Base-by-base conservation (phyloP, 2,113 vertebrate species). In the Varanus komodoensis region DNA sequence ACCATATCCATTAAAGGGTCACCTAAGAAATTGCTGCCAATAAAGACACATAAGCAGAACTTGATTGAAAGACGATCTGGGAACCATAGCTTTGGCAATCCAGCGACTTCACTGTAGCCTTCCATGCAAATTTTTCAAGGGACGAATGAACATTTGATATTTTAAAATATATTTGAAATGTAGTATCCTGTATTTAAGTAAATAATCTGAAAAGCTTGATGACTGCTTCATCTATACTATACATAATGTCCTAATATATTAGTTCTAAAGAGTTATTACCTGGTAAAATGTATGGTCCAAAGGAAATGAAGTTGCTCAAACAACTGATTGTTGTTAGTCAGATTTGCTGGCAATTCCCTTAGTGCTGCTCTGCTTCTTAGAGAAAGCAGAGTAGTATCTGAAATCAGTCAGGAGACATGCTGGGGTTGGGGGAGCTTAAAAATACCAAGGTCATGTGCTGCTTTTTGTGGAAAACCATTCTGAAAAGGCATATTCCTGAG, bases 331-430 rank as follows among this genome's bases (percentile, higher is more conserved):
- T 44, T 34, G 15, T 77, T 38, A n/a, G 74, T 34, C 34, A 77
- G 21, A 38, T 23, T 75, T 75, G 74, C 19, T 48, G 54, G 54
- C 48, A 67, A 8, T 17, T 82, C 75, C 44, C 7, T 4, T 6
- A 67, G 3, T 4, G 71, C 69, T 90, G 64, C 25, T 54, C 64
- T 25, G 69, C 67, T 4, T 73, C 88, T 87, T 73, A 78, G 2
- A 3, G 3, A 44, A 78, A 92, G 83, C 0, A 0, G 8, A 84
- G 29, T 0, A 0, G 0, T 0, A 64, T 88, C 12, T 67, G 88
- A 12, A 38, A 89, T 79, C 0, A 1, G 4, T 27, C 61, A 52
- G 11, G 82, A 83, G 91, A 82, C 1, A 86, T 0, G n/a, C 5
- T 61, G 44, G 1, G 15, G 32, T 27, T 23, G 48, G 8, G 44